A percentile compares a stretch with the other conserved stretches of the same genome.
Conservation (phyloP, 2,797 vertebrate genomes). For the Acanthurus leucopareius region DNA sequence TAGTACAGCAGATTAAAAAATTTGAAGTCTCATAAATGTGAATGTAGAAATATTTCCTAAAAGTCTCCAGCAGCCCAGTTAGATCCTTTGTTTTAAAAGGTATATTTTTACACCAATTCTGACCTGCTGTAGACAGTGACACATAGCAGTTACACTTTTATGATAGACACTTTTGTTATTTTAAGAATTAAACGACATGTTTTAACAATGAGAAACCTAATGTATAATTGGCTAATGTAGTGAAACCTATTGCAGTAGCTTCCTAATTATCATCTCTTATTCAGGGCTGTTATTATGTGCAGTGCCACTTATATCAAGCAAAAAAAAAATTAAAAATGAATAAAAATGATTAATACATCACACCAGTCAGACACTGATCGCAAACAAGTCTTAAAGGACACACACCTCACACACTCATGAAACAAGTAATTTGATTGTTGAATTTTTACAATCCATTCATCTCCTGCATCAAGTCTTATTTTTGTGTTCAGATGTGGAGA, state of each 20-base stretch:
- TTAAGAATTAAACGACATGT: no score
- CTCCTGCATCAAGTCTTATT: not conserved
- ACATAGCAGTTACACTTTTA: not conserved
- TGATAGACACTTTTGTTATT: no score
- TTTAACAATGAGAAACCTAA: not conserved
- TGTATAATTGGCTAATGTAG: not conserved
- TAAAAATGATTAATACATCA: not conserved
- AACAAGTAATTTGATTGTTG: not conserved
- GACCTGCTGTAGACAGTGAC: not conserved
- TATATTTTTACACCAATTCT: not conserved
- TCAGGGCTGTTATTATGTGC: not conserved
- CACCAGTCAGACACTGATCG: not conserved
- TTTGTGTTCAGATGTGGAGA: slow-evolving; percentile 74
- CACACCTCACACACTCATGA: not conserved
- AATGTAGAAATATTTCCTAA: not conserved
- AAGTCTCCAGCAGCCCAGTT: not conserved
- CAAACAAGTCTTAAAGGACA: not conserved
- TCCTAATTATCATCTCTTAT: not conserved
- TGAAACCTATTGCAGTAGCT: not conserved
- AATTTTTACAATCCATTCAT: not conserved
- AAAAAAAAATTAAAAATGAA: not conserved
- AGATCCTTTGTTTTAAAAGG: not conserved
- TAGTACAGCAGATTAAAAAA: slow-evolving; percentile 9
- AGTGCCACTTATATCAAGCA: not conserved
- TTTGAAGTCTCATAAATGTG: not conserved